A percentile compares a stretch with the other conserved stretches of the same genome.
phyloP scores from a whole-genome alignment of 2,888 invertebrate species.

The Helicoverpa assulta region DNA sequence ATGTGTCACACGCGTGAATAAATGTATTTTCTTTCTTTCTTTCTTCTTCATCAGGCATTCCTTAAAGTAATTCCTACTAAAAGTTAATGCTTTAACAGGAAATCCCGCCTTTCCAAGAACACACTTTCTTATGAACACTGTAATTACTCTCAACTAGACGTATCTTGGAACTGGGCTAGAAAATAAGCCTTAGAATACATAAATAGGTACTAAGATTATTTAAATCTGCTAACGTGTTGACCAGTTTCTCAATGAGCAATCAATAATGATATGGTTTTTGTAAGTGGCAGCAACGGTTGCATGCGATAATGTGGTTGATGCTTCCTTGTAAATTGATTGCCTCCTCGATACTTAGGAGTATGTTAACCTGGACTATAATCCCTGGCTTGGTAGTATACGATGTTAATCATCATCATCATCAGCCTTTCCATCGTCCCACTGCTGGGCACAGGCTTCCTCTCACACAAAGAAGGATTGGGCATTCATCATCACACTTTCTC shows the following conservation, averaged over 20 bases:
- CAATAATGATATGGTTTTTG: background rate
- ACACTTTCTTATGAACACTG: constrained; percentile 39
- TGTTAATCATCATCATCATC: too few species aligned
- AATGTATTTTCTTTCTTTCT: too few species aligned
- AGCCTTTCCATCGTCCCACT: too few species aligned
- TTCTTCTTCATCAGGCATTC: too few species aligned
- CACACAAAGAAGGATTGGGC: too few species aligned
- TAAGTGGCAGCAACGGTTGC: background rate
- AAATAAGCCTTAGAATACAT: constrained; percentile 14
- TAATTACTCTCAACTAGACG: constrained; percentile 32
- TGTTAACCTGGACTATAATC: too few species aligned
- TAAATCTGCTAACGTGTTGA: background rate
- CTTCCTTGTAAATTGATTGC: too few species aligned
- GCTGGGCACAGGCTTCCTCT: too few species aligned
- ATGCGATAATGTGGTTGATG: background rate
- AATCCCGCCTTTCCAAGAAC: constrained; percentile 29
- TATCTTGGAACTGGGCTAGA: constrained; percentile 15
- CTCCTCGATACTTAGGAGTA: too few species aligned
- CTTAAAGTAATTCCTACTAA: background rate
- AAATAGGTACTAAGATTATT: constrained; percentile 6
- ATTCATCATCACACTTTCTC: too few species aligned
- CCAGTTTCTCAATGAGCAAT: background rate
- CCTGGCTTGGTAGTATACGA: too few species aligned
- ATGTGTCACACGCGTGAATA: too few species aligned
- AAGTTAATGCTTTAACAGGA: background rate